Evolutionary conservation across 2,797 vertebrate species (phyloP), one percentile per base, ranked within the genome.

Genomic region (Menidia menidia): DNA sequence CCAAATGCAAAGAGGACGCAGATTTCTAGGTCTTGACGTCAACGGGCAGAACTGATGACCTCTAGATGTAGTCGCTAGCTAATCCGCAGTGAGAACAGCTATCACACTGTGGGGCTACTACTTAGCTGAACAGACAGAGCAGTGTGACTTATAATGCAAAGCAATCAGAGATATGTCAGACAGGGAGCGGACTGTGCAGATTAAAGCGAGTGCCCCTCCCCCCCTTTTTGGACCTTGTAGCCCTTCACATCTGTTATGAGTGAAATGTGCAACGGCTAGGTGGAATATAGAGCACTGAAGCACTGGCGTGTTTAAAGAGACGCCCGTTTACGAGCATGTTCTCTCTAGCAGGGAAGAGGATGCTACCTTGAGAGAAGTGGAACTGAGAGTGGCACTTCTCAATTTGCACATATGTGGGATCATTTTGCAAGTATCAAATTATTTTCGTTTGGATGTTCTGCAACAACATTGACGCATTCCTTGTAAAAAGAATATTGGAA

Each of bases 211-310:
- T 42, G 44, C 56, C 51, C 15, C 14, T 14, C 25, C 30, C 12
- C 25, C 35, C 25, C 10, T 39, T 50, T 62, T 48, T 79, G 57
- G 64, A 72, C 52, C 54, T 8, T 1, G 9, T 41, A 48, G 62
- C 70, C 25, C 59, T 78, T 73, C 80, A 81, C 87, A 89, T 89
- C 80, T 86, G 85, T 83, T 66, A 61, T n/a, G 64, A 66, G 72
- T 39, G 61, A 85, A 75, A 80, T 32, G 68, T 64, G 44, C 33
- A 41, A 64, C 64, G 60, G 72, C 41, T 10, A 68, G 75, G 61
- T 63, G 67, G 51, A 50, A 55, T 60, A 25, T 18, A 4, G 15
- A 51, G 73, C 44, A 19, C 60, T 9, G 60, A 57, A 25, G 31
- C 3, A 0, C 50, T 2, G 52, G 71, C 53, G 63, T 71, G 75